phyloP scores from a whole-genome alignment of 2,113 vertebrate genomes.

The Ramphastos sulfuratus region DNA sequence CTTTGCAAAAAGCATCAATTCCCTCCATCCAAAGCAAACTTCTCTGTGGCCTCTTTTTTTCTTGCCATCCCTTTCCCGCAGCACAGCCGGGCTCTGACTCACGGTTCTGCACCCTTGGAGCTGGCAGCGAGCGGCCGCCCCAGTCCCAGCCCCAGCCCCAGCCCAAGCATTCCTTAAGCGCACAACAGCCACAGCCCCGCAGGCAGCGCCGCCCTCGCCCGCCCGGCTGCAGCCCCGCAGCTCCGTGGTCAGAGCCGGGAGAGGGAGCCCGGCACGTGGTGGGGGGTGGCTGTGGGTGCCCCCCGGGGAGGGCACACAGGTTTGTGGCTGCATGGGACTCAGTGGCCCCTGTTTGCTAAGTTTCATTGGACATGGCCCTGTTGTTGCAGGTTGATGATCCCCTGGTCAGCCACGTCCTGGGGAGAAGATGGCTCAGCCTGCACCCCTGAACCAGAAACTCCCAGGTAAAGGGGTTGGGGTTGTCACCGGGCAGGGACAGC shows the following conservation, averaged over 20 bases:
- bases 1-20: neutral
- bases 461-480: conserved; percentile 74
- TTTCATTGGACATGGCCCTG: accelerated
- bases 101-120: neutral
- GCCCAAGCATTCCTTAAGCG: conserved; percentile 42
- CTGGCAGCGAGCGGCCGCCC: neutral
- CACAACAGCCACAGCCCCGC: neutral
- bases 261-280: accelerated
- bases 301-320: accelerated
- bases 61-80: neutral
- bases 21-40: neutral
- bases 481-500: accelerated
- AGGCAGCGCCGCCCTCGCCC: accelerated
- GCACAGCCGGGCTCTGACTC: neutral
- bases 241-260: neutral
- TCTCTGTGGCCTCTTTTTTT: neutral
- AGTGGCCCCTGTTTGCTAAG: accelerated
- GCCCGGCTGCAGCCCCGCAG: accelerated
- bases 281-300: accelerated
- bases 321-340: neutral
- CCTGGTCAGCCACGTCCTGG: neutral
- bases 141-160: accelerated
- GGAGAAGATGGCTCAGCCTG: conserved; percentile 85
- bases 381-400: conserved; percentile 33
- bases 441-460: conserved; percentile 84